Evolutionary conservation across 2,113 vertebrate genomes (phyloP).

Genomic region (Psilopogon haemacephalus): DNA sequence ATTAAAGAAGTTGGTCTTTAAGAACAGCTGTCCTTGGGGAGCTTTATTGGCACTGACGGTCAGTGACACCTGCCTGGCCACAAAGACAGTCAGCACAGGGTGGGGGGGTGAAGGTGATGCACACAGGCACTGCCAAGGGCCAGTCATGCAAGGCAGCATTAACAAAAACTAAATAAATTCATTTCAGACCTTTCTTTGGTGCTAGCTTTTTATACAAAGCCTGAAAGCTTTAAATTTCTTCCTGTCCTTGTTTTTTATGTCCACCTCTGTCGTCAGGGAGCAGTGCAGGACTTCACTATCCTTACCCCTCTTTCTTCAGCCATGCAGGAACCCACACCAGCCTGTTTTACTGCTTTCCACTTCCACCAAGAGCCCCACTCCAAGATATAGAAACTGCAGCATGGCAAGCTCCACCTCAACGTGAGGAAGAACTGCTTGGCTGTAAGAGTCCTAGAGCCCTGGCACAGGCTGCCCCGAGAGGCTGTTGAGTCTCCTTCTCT

Average conservation of each 20-base stretch:
- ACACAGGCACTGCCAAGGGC: constrained; percentile 72
- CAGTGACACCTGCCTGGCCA: constrained; percentile 33
- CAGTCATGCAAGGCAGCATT: constrained; percentile 55
- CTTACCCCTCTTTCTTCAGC: not conserved
- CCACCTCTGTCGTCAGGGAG: not conserved
- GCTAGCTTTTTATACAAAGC: not conserved
- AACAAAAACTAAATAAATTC: constrained; percentile 7
- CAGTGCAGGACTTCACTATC: not conserved
- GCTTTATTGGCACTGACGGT: constrained; percentile 76
- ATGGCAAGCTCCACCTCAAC: too few species aligned
- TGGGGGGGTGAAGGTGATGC: constrained; percentile 23
- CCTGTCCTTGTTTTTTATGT: not conserved
- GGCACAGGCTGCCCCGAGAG: too few species aligned
- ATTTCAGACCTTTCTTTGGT: not conserved
- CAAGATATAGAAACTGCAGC: too few species aligned
- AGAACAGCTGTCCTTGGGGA: constrained; percentile 71
- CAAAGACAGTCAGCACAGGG: constrained; percentile 6
- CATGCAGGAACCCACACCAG: constrained; percentile 5
- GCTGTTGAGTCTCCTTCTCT: too few species aligned
- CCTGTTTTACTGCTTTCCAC: not conserved
- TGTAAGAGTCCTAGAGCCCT: too few species aligned
- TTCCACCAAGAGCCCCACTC: not conserved
- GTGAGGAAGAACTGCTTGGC: too few species aligned
- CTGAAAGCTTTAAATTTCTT: not conserved
- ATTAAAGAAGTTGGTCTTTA: constrained; percentile 78